Evolutionary conservation across 1,140 invertebrate genomes (phyloP), one percentile per base, ranked within the genome.

Genomic region (Drosophila mayri): DNA sequence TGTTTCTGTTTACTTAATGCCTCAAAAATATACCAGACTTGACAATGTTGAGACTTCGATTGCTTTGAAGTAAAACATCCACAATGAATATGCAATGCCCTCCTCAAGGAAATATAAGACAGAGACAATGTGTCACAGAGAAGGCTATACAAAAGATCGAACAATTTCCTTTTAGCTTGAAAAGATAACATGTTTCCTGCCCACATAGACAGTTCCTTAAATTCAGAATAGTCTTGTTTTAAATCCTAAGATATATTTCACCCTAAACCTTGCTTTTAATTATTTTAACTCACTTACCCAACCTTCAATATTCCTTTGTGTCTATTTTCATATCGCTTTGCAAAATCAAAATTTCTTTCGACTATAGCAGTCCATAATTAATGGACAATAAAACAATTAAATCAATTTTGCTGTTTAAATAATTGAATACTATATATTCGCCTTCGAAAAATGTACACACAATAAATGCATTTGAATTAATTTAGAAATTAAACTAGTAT

Each of bases 401-500:
- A 70, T 74, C 54, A 18, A 12, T 47, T 46, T 65, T 67, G 46
- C 46, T 61, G 84, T 87, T 72, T 83, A 87, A 87, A 86, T 90
- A 90, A 90, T 90, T 88, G 77, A 90, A 81, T 90, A 72, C 86
- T 86, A 90, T 81, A 82, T 88, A 84, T 76, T 87, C 83, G 84
- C 76, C 72, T 76, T 88, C 66, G 49, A 76, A 76, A 73, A 87
- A 84, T 88, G 73, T 90, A 88, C 79, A 88, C 67, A 83, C 86
- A 82, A 70, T 83, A 81, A 91, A 91, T 91, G 83, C 77, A 59
- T 77, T 78, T 87, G 81, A 88, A 88, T 68, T 88, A 90, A 90
- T 90, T 88, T 88, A 78, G 66, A 88, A 90, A 84, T 88, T 84
- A 88, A 85, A 78, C 77, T 85, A 90, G 81, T 90, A 81, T 84